These are phyloP conservation scores for Sphenopsis melanotis DNA, from an alignment of 2,797 vertebrate genomes.

Conservation along the genomic window DNA sequence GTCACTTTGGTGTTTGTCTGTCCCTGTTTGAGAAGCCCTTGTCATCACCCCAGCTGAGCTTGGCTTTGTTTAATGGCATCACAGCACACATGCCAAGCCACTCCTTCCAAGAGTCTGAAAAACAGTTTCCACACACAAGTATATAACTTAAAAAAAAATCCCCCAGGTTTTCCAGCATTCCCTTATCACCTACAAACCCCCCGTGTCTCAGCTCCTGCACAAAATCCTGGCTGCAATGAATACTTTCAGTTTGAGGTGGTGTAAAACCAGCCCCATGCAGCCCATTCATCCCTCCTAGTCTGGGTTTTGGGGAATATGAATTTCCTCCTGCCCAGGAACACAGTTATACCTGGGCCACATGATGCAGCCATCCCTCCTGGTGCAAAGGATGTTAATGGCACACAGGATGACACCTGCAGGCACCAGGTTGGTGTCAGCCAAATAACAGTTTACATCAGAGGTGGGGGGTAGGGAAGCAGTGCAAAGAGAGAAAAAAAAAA, in stretches of 20 bases:
- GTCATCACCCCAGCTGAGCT: background rate
- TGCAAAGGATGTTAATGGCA: background rate
- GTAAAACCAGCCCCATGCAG: background rate
- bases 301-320: background rate
- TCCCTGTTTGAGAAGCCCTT: background rate
- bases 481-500: background rate
- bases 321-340: background rate
- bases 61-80: background rate
- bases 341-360: rapidly evolving
- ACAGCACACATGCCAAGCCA: rapidly evolving
- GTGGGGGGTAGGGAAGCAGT: background rate
- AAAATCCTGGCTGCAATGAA: background rate
- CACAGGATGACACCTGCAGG: background rate
- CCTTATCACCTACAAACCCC: background rate
- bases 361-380: rapidly evolving
- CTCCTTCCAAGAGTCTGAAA: background rate
- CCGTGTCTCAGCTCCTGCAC: background rate
- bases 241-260: background rate
- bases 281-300: background rate
- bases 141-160: background rate
- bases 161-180: background rate
- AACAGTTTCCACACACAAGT: background rate
- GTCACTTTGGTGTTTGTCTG: background rate
- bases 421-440: background rate
- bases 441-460: background rate